Evolutionary conservation across 2,113 vertebrate species (phyloP).

Genomic region (Paradisaea rubra): DNA sequence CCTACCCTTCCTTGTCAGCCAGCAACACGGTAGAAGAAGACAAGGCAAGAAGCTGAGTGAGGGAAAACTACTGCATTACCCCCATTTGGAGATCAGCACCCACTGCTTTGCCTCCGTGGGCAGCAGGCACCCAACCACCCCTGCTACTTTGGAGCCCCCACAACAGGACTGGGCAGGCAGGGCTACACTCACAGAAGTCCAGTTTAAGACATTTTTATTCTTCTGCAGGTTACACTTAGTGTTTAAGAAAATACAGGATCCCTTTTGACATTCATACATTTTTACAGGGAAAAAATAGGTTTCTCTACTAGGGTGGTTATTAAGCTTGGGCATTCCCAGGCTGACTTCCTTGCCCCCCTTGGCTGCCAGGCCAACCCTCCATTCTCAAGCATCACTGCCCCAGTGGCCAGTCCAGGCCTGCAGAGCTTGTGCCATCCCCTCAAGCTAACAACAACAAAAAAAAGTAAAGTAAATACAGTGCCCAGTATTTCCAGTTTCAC

Average conservation of each 20-base stretch:
- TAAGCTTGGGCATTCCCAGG: background rate
- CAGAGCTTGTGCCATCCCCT: background rate
- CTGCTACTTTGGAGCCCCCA: background rate
- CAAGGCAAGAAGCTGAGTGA: background rate
- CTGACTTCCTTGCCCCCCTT: background rate
- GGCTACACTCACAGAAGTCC: background rate
- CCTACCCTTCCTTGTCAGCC: background rate
- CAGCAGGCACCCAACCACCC: background rate
- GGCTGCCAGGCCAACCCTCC: background rate
- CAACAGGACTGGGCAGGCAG: accelerated
- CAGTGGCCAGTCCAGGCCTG: background rate
- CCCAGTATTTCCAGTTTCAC: conserved; percentile 29
- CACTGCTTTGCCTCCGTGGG: background rate
- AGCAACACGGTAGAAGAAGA: background rate
- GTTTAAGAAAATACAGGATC: conserved; percentile 75
- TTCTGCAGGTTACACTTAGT: conserved; percentile 53
- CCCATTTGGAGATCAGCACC: background rate
- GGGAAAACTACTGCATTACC: background rate
- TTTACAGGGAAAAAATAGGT: conserved; percentile 68
- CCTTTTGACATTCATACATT: conserved; percentile 66
- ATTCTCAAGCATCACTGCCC: background rate
- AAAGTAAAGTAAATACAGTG: background rate
- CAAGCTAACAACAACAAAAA: background rate
- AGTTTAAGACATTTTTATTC: conserved; percentile 55
- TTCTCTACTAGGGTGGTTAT: conserved; percentile 13